Conservation (phyloP, 53 echinoderm and acorn worm species). For the Echinometra lucunter region DNA sequence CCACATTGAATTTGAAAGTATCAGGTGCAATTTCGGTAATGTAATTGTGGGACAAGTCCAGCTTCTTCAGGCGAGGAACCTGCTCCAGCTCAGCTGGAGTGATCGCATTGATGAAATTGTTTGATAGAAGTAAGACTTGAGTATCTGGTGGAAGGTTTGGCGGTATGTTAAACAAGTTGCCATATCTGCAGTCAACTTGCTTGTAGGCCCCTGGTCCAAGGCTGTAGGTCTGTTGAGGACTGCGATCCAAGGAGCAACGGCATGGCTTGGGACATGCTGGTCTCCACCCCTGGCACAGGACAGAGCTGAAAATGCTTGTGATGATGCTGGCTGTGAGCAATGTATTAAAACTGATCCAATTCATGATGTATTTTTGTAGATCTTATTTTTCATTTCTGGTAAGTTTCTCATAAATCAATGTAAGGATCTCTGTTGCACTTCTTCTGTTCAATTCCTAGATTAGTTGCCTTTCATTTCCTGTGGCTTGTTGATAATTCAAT, state of each 20-base stretch:
- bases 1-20: constrained; percentile 73
- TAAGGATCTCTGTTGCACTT: neutral
- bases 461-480: neutral
- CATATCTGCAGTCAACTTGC: constrained; percentile 91
- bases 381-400: neutral
- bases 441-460: neutral
- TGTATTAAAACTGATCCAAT: constrained; percentile 10
- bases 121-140: constrained; percentile 83
- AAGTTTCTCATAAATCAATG: neutral
- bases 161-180: constrained; percentile 78
- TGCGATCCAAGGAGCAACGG: constrained; percentile 71
- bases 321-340: constrained; percentile 15
- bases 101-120: constrained; percentile 84
- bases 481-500: neutral
- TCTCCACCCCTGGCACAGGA: constrained; percentile 57
- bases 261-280: constrained; percentile 76
- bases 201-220: constrained; percentile 87
- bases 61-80: constrained; percentile 75
- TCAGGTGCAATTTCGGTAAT: constrained; percentile 70
- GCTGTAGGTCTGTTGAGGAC: constrained; percentile 85
- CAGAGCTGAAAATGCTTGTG: neutral
- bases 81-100: constrained; percentile 71
- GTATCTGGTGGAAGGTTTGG: constrained; percentile 86
- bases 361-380: neutral
- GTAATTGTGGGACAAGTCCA: constrained; percentile 92